Conservation (phyloP, 2,888 invertebrate genomes). For the Parnassius smintheus region DNA sequence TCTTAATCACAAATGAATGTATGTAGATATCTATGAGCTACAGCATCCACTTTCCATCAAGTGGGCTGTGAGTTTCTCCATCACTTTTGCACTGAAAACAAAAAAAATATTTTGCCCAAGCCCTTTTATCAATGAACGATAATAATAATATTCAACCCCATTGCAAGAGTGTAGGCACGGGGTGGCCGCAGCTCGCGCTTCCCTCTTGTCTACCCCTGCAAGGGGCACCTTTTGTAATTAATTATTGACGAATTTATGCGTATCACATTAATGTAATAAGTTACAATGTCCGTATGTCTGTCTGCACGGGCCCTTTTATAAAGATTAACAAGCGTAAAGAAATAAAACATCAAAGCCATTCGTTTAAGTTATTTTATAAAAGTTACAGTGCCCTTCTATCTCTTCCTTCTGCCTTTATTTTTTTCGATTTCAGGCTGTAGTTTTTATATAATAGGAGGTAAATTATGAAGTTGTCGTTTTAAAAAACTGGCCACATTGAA, state of each 20-base stretch:
- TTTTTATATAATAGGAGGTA: too few species aligned
- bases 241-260: slow-evolving; percentile 42
- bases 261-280: slow-evolving; percentile 21
- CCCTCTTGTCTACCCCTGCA: neutral
- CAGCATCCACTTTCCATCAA: too few species aligned
- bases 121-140: neutral
- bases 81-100: too few species aligned
- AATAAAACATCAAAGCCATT: slow-evolving; percentile 12
- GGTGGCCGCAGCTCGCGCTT: neutral
- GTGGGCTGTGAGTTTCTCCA: too few species aligned
- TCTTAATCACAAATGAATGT: too few species aligned
- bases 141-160: slow-evolving; percentile 17
- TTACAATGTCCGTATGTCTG: slow-evolving; percentile 9
- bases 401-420: too few species aligned
- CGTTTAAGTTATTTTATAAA: slow-evolving; percentile 13
- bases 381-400: too few species aligned
- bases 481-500: too few species aligned
- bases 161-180: neutral
- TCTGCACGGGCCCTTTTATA: slow-evolving; percentile 1
- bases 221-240: slow-evolving; percentile 30
- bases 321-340: neutral
- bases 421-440: too few species aligned
- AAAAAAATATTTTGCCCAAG: too few species aligned
- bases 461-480: too few species aligned
- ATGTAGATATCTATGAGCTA: too few species aligned